A percentile compares a stretch with the other conserved stretches of the same genome.
phyloP scores from a whole-genome alignment of 1,140 invertebrate species.

The Pinna nobilis region DNA sequence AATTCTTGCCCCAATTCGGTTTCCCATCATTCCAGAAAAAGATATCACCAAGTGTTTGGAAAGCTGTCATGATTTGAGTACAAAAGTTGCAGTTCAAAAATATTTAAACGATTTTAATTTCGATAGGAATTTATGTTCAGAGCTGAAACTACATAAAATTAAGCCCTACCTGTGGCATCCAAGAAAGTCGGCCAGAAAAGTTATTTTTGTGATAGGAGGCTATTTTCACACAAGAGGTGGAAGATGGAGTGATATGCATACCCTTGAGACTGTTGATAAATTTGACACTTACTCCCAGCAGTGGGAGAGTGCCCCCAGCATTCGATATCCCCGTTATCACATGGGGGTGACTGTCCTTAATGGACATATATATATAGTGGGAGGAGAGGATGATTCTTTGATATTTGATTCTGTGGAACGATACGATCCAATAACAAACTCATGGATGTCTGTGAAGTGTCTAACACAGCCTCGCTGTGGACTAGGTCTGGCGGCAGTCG shows the following conservation, averaged over 20 bases:
- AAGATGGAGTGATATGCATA: constrained; percentile 68
- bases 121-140: constrained; percentile 38
- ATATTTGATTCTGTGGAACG: constrained; percentile 91
- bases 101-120: constrained; percentile 51
- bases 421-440: constrained; percentile 84
- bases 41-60: constrained; percentile 50
- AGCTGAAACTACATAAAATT: constrained; percentile 35
- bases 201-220: constrained; percentile 63
- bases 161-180: constrained; percentile 52
- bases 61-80: constrained; percentile 49
- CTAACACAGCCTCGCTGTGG: constrained; percentile 90
- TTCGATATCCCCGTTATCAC: constrained; percentile 55
- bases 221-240: constrained; percentile 72
- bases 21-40: constrained; percentile 56
- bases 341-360: constrained; percentile 55
- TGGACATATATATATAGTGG: constrained; percentile 61
- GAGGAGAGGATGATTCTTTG: constrained; percentile 83
- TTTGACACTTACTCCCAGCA: constrained; percentile 58
- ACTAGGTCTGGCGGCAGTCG: constrained; percentile 89
- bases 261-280: constrained; percentile 55
- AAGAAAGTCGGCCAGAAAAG: constrained; percentile 77
- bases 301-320: constrained; percentile 50
- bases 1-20: constrained; percentile 55
- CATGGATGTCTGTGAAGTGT: constrained; percentile 80
- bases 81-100: constrained; percentile 61